phyloP scores from a whole-genome alignment of 2,888 invertebrate species.

The Lacanobia oleracea region DNA sequence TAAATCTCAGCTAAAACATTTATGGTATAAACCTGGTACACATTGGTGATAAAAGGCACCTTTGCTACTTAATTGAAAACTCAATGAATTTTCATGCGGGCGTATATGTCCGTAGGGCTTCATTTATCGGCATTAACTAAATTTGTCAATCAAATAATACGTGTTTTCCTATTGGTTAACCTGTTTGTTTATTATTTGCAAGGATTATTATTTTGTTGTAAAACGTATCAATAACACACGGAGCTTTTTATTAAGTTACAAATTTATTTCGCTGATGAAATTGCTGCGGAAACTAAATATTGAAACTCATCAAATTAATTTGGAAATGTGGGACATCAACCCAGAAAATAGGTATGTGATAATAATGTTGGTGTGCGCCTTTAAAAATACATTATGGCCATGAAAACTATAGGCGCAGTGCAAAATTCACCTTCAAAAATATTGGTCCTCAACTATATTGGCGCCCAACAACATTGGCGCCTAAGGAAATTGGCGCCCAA shows the following conservation, averaged over 20 bases:
- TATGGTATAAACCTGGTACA: too few species aligned
- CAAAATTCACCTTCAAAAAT: background rate
- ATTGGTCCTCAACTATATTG: background rate
- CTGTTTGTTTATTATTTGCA: background rate
- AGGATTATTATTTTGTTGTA: constrained; percentile 1
- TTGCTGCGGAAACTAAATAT: background rate
- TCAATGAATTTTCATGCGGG: too few species aligned
- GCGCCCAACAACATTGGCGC: background rate
- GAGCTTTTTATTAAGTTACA: background rate
- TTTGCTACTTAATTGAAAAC: too few species aligned
- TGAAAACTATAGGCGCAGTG: background rate
- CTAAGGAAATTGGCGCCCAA: background rate
- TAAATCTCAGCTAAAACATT: too few species aligned
- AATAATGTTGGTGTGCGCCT: background rate
- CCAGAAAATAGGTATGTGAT: constrained; percentile 4
- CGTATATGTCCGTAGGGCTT: background rate
- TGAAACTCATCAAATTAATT: constrained; percentile 16
- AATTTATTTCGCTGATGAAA: constrained; percentile 30
- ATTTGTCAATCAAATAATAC: background rate
- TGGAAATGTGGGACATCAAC: background rate
- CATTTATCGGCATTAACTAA: background rate
- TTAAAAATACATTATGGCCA: background rate
- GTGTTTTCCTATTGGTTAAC: background rate
- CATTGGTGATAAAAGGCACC: too few species aligned
- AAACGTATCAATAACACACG: constrained; percentile 11